These are phyloP conservation scores for Cataglyphis livida DNA, from an alignment of 2,888 invertebrate genomes.

Conservation along the genomic window DNA sequence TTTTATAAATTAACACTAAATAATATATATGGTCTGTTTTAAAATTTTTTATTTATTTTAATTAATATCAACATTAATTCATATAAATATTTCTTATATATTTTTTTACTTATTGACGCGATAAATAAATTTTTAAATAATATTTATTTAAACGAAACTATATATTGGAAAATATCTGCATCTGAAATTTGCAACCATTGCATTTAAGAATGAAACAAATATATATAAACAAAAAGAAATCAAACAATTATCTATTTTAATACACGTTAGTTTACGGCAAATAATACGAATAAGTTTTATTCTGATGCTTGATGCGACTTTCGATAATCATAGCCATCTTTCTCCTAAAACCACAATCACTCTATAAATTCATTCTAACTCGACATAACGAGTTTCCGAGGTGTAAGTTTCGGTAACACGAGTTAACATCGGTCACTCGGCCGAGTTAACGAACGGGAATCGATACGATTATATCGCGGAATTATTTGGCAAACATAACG, in stretches of 20 bases:
- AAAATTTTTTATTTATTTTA: too few relatives aligned
- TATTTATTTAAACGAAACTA: too few relatives aligned
- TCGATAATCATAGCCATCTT: constrained; percentile 38
- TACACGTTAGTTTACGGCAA: neutral
- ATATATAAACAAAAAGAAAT: neutral
- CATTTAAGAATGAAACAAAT: too few relatives aligned
- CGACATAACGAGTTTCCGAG: constrained; percentile 30
- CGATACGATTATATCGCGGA: constrained; percentile 53
- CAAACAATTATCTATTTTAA: neutral
- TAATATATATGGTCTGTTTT: too few relatives aligned
- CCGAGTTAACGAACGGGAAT: constrained; percentile 54
- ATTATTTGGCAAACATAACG: constrained; percentile 56
- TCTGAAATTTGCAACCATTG: too few relatives aligned
- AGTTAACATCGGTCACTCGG: constrained; percentile 44
- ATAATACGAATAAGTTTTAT: neutral
- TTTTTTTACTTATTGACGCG: too few relatives aligned
- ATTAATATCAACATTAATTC: too few relatives aligned
- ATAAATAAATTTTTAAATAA: too few relatives aligned
- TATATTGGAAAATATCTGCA: too few relatives aligned
- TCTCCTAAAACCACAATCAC: constrained; percentile 29
- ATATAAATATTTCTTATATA: too few relatives aligned
- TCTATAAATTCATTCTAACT: constrained; percentile 42
- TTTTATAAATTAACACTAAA: too few relatives aligned
- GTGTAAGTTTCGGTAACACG: constrained; percentile 47
- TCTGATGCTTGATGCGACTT: neutral